These are phyloP conservation scores for Chymomyza procnemis DNA, from an alignment of 2,888 invertebrate genomes.

Conservation along the genomic window DNA sequence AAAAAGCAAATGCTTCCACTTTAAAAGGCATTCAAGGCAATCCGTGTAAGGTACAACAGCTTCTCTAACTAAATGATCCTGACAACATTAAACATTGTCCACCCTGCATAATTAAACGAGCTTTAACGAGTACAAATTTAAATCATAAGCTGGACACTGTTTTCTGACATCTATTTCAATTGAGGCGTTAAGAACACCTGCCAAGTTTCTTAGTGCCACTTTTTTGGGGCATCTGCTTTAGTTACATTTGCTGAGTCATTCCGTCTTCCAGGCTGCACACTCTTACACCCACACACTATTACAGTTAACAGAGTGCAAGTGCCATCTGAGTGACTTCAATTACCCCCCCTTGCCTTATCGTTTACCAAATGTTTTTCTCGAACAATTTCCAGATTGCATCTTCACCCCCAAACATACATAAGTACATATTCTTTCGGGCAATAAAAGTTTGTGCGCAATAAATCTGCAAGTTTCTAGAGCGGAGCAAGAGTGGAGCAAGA, in stretches of 20 bases:
- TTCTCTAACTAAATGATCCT: too few relatives aligned
- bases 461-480: conserved; percentile 71
- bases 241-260: neutral
- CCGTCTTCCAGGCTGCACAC: neutral
- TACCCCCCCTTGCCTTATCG: conserved; percentile 26
- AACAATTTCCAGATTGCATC: conserved; percentile 69
- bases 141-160: neutral
- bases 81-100: too few relatives aligned
- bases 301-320: neutral
- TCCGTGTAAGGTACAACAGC: too few relatives aligned
- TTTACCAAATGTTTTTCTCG: conserved; percentile 1
- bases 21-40: too few relatives aligned
- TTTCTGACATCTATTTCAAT: conserved; percentile 2
- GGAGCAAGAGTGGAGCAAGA: conserved; percentile 28
- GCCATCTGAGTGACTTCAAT: conserved; percentile 43
- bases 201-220: conserved; percentile 44
- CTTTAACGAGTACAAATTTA: too few relatives aligned
- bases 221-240: neutral
- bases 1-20: too few relatives aligned
- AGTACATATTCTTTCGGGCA: conserved; percentile 68
- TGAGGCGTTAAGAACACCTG: neutral
- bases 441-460: conserved; percentile 71
- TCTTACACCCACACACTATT: neutral
- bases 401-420: conserved; percentile 32
- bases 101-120: neutral